Evolutionary conservation across 1,140 invertebrate genomes (phyloP).

Genomic region (Leptinotarsa lineolata): DNA sequence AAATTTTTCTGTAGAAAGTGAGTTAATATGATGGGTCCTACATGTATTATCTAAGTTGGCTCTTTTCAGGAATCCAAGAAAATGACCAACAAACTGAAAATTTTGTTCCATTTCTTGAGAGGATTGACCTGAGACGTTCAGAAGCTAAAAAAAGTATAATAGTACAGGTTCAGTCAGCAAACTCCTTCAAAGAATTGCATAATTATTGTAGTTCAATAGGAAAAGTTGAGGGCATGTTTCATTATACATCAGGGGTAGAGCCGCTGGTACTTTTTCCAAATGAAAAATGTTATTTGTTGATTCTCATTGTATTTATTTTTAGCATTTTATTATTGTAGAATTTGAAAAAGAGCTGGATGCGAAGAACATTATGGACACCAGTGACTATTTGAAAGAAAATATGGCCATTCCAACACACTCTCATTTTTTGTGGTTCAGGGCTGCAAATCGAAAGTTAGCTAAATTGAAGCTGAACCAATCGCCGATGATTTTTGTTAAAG

Average conservation of each 20-base stretch:
- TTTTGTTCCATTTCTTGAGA: slow-evolving; percentile 48
- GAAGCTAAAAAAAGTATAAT: slow-evolving; percentile 66
- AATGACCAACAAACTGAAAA: slow-evolving; percentile 8
- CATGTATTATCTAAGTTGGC: neutral
- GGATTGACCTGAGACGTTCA: slow-evolving; percentile 44
- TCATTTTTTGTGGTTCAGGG: slow-evolving; percentile 71
- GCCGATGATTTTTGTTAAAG: slow-evolving; percentile 42
- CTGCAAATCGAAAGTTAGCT: slow-evolving; percentile 49
- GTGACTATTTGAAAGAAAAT: slow-evolving; percentile 58
- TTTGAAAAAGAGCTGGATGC: slow-evolving; percentile 60
- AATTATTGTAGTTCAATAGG: slow-evolving; percentile 67
- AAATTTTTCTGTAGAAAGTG: slow-evolving; percentile 15
- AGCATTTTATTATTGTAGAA: slow-evolving; percentile 74
- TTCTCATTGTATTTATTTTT: slow-evolving; percentile 38
- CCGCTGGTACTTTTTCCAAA: slow-evolving; percentile 49
- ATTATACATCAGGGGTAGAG: slow-evolving; percentile 62
- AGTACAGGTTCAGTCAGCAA: slow-evolving; percentile 67
- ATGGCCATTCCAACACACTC: slow-evolving; percentile 66
- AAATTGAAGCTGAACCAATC: slow-evolving; percentile 45
- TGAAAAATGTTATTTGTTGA: neutral
- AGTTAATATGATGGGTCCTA: neutral
- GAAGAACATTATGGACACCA: slow-evolving; percentile 54
- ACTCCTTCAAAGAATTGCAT: slow-evolving; percentile 65
- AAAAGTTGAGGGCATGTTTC: slow-evolving; percentile 63
- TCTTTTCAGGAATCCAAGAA: slow-evolving; percentile 1